phyloP scores from a whole-genome alignment of 2,888 invertebrate species.

The Sepioteuthis lessoniana region DNA sequence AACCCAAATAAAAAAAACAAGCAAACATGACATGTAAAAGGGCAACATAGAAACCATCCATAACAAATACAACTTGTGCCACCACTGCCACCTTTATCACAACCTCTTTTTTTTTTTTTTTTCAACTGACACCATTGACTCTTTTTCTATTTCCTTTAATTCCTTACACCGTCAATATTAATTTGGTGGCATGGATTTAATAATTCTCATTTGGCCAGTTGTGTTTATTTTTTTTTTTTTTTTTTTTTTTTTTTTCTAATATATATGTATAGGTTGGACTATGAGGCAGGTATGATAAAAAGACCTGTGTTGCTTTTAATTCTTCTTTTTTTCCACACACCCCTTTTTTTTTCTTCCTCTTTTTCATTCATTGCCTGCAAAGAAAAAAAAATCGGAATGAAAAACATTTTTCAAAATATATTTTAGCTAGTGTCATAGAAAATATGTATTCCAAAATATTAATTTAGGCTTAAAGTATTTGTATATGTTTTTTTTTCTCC shows the following conservation, averaged over 20 bases:
- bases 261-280: not conserved
- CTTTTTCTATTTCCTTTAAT: not conserved
- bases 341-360: not conserved
- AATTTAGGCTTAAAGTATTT: too few species aligned
- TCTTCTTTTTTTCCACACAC: not conserved
- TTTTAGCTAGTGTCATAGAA: too few species aligned
- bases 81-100: not conserved
- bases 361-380: not conserved
- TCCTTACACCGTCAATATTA: not conserved
- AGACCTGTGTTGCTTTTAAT: constrained; percentile 24
- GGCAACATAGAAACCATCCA: not conserved
- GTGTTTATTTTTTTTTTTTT: not conserved
- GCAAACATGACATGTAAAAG: not conserved
- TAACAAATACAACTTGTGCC: not conserved
- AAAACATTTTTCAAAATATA: too few species aligned
- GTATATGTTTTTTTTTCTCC: too few species aligned
- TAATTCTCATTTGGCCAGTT: not conserved
- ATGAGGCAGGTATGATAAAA: constrained; percentile 19
- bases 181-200: not conserved
- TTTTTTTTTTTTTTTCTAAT: too few species aligned
- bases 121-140: not conserved
- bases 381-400: not conserved
- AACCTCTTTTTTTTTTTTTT: not conserved
- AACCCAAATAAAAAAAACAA: not conserved
- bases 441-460: too few species aligned